Base-by-base conservation (phyloP, 1,140 invertebrate genomes). In the Neodiprion lecontei region DNA sequence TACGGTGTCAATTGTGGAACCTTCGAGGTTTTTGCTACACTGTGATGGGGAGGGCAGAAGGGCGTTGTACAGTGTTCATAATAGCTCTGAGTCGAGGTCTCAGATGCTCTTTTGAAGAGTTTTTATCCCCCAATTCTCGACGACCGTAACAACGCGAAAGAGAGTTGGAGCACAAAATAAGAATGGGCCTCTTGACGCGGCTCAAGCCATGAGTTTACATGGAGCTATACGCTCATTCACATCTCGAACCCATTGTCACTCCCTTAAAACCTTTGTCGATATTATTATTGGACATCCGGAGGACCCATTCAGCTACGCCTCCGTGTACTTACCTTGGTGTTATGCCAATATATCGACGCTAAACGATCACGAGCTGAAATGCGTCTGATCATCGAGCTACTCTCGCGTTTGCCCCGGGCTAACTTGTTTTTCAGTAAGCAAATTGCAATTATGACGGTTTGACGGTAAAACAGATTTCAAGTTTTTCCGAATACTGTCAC, bases 51-150 rank as follows among this genome's bases (percentile, higher is more conserved):
- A 74, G 69, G 49, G 17, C 78, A 75, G 73, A 50, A 76, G 68
- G 72, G 28, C 53, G 61, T 40, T 28, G 76, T 72, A 75, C 77
- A 75, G 76, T 82, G 79, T 84, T 82, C 80, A 86, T 85, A 86
- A 86, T 86, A 83, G 86, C 78, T 77, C 79, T 72, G 77, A 78
- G 79, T 81, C 81, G 78, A 75, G 77, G 77, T 81, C 75, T 85
- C 83, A 81, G 84, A 85, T 86, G 84, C 84, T 86, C 84, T 86
- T 86, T 86, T 85, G 79, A 85, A 84, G 81, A 83, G 83, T 61
- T 61, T 61, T 61, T 9, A 61, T 61, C 53, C 53, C 53, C 53
- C 53, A 61, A 53, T 53, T 61, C 53, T 53, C 50, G 50, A 53
- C 50, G n/a, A 10, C n/a, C 10, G 50, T n/a, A 14, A 10, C n/a